These are phyloP conservation scores for Steatornis caripensis DNA, from an alignment of 2,113 vertebrate genomes.

Conservation along the genomic window DNA sequence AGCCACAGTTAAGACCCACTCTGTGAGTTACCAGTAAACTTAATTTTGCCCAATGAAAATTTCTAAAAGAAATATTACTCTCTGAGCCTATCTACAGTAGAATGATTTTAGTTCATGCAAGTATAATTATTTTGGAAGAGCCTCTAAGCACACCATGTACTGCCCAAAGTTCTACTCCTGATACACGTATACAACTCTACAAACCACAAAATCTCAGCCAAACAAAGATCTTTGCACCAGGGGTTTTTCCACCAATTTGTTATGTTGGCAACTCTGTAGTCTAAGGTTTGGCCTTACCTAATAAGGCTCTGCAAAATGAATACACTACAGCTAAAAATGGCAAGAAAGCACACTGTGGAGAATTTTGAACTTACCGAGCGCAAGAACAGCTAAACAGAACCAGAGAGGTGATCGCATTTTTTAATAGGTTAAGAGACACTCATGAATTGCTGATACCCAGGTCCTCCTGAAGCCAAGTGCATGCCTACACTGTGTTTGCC, in stretches of 20 bases:
- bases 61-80: not conserved
- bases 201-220: not conserved
- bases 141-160: not conserved
- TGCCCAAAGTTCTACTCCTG: not conserved
- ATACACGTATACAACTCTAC: fast-evolving
- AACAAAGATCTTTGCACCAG: not conserved
- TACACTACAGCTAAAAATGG: not conserved
- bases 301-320: not conserved
- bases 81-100: not conserved
- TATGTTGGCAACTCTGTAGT: not conserved
- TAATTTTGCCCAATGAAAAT: not conserved
- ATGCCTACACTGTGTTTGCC: not conserved
- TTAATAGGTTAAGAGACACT: not conserved
- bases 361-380: not conserved
- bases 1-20: not conserved
- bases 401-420: not conserved
- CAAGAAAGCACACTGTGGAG: not conserved
- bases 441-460: not conserved
- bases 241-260: not conserved
- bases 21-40: not conserved
- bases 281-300: not conserved
- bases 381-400: not conserved
- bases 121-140: not conserved
- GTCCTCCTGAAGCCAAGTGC: not conserved
- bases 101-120: not conserved